Percentiles rank a stretch among this genome's conserved stretches.
Evolutionary conservation across 2,113 vertebrate species (phyloP).

Genomic region (Pangasianodon gigas): DNA sequence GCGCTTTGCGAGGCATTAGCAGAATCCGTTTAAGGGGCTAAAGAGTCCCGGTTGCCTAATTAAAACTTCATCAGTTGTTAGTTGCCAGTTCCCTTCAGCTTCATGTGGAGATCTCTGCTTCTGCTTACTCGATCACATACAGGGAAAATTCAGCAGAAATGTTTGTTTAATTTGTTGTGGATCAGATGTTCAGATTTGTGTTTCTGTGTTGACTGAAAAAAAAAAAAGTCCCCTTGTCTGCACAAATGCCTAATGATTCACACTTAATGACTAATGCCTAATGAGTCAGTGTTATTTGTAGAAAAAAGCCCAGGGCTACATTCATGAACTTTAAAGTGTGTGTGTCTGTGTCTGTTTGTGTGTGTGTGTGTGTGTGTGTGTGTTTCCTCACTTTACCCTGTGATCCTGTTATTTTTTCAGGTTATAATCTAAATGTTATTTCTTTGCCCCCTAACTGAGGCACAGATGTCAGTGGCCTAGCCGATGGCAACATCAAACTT

Average conservation of each 20-base stretch:
- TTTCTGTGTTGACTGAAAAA: background rate
- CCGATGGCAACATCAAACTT: conserved; percentile 35
- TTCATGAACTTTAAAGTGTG: conserved; percentile 37
- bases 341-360: background rate
- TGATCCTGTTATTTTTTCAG: background rate
- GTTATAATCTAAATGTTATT: conserved; percentile 19
- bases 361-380: background rate
- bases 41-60: conserved; percentile 57
- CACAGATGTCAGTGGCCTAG: conserved; percentile 4
- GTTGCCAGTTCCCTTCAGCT: conserved; percentile 43
- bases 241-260: conserved; percentile 1
- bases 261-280: conserved; percentile 22
- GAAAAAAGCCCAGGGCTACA: conserved; percentile 17
- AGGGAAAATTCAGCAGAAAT: background rate
- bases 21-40: conserved; percentile 37
- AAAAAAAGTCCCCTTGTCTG: background rate
- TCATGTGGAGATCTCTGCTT: conserved; percentile 24
- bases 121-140: conserved; percentile 12
- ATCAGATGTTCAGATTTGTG: background rate
- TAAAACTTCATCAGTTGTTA: conserved; percentile 57
- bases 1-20: background rate
- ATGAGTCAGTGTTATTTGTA: conserved; percentile 37
- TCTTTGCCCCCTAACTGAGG: conserved; percentile 50
- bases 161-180: background rate
- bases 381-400: background rate